phyloP scores from a whole-genome alignment of 2,797 vertebrate species.

The Chaunax sp. region DNA sequence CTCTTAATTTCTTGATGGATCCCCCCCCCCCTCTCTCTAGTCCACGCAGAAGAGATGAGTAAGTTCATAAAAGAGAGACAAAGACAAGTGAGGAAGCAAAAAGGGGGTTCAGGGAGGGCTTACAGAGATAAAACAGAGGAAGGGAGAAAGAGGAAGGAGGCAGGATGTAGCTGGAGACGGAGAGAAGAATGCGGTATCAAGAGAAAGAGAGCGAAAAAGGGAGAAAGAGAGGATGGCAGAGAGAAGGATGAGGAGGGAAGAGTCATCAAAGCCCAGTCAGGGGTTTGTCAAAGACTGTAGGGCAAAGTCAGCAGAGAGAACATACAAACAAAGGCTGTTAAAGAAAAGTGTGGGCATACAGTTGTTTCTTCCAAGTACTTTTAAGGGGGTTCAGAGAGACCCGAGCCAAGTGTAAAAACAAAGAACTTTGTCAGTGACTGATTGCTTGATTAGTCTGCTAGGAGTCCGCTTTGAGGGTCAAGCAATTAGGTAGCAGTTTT shows the following conservation, averaged over 20 bases:
- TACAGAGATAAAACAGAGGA: constrained; percentile 27
- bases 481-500: not conserved
- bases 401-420: too few species aligned
- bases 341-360: constrained; percentile 14
- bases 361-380: constrained; percentile 2
- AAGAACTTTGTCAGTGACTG: too few species aligned
- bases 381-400: not conserved
- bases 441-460: too few species aligned
- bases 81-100: constrained; percentile 9
- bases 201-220: constrained; percentile 15
- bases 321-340: constrained; percentile 19
- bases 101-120: constrained; percentile 26
- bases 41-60: constrained; percentile 13
- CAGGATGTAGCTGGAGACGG: constrained; percentile 17
- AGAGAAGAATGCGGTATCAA: not conserved
- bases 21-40: constrained; percentile 38
- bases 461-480: too few species aligned
- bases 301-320: constrained; percentile 35
- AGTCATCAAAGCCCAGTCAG: constrained; percentile 59
- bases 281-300: constrained; percentile 45
- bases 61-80: constrained; percentile 36
- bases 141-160: constrained; percentile 8
- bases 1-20: constrained; percentile 62
- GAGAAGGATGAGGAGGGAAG: constrained; percentile 7
- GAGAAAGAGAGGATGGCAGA: constrained; percentile 4